These are phyloP conservation scores for Sardinella longiceps DNA, from an alignment of 2,797 vertebrate genomes.

Conservation along the genomic window DNA sequence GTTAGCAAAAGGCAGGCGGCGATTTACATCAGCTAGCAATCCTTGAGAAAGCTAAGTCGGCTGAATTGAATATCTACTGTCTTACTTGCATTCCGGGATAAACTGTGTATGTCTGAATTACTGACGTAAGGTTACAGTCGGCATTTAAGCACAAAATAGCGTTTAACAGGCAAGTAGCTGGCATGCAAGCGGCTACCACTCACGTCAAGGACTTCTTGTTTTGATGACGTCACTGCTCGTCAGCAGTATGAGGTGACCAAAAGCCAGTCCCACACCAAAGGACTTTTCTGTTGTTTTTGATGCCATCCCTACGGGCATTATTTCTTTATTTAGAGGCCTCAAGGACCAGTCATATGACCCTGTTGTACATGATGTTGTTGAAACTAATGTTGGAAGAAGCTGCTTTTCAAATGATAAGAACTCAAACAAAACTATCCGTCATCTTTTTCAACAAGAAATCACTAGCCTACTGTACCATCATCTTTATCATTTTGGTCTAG, in stretches of 20 bases:
- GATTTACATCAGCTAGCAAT: not conserved
- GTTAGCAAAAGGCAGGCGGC: not conserved
- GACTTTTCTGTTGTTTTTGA: too few relatives aligned
- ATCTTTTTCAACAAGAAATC: too few relatives aligned
- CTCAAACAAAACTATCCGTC: too few relatives aligned
- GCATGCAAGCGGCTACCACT: not conserved
- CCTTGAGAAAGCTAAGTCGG: not conserved
- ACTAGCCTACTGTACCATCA: too few relatives aligned
- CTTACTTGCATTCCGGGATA: not conserved
- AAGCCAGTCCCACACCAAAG: conserved; percentile 8
- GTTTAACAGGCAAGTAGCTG: not conserved
- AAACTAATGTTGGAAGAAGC: too few relatives aligned
- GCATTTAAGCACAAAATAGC: not conserved
- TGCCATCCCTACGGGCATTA: too few relatives aligned
- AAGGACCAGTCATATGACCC: too few relatives aligned
- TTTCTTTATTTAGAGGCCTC: too few relatives aligned
- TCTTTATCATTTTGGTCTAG: too few relatives aligned
- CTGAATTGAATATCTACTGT: not conserved
- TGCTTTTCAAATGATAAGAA: too few relatives aligned
- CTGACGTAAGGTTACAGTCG: not conserved
- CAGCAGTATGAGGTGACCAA: not conserved
- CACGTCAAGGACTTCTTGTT: conserved; percentile 25
- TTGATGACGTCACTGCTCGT: not conserved
- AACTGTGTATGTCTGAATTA: not conserved
- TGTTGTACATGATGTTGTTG: too few relatives aligned